These are phyloP conservation scores for Acrocyrtus sp. DNA, from an alignment of 2,888 invertebrate species.

Conservation along the genomic window DNA sequence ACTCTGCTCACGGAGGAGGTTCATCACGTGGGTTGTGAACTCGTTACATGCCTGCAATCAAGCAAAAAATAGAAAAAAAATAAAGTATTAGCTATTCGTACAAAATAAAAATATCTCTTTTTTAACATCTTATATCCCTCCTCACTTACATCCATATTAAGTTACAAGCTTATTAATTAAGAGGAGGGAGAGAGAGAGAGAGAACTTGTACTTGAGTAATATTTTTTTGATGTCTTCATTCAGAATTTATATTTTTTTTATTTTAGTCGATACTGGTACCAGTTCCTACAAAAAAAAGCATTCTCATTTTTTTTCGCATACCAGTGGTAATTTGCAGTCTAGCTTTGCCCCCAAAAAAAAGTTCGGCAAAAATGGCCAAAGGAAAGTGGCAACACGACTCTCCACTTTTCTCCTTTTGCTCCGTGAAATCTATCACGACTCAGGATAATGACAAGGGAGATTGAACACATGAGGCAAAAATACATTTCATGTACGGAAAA, in stretches of 20 bases:
- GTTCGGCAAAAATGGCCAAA: too few relatives aligned
- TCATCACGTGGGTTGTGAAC: slow-evolving; percentile 99
- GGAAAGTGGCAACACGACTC: too few relatives aligned
- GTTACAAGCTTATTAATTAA: slow-evolving; percentile 20
- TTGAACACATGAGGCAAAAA: slow-evolving; percentile 10
- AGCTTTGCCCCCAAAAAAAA: slow-evolving; percentile 3
- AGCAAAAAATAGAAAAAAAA: slow-evolving; percentile 24
- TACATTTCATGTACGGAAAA: too few relatives aligned
- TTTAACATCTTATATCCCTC: too few relatives aligned
- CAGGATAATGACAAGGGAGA: neutral
- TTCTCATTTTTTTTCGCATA: too few relatives aligned
- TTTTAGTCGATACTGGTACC: too few relatives aligned
- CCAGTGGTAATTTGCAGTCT: too few relatives aligned
- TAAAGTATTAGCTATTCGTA: too few relatives aligned
- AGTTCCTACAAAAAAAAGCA: neutral
- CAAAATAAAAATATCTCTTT: too few relatives aligned
- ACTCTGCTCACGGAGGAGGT: slow-evolving; percentile 94
- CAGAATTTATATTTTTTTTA: neutral
- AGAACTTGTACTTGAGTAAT: slow-evolving; percentile 9
- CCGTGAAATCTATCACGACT: neutral
- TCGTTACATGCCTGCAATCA: slow-evolving; percentile 91
- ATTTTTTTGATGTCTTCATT: slow-evolving; percentile 15
- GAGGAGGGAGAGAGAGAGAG: neutral
- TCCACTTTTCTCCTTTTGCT: neutral
- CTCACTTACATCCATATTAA: neutral